Conservation (phyloP, 2,888 invertebrate species). For the Molorchus minor region DNA sequence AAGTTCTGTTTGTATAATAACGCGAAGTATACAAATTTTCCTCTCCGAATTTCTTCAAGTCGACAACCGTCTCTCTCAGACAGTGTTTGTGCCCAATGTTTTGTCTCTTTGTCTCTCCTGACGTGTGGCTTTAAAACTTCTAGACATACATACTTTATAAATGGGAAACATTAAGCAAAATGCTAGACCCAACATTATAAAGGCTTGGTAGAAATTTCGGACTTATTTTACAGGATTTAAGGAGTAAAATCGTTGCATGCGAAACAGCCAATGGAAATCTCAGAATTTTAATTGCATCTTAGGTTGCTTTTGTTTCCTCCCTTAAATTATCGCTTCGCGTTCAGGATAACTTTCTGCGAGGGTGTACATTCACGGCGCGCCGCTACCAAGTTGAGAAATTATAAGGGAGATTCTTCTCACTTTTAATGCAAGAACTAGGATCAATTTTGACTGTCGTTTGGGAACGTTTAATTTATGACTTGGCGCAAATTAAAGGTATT, state of each 20-base stretch:
- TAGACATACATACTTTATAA: conserved; percentile 54
- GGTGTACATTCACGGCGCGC: conserved; percentile 32
- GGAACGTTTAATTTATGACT: not conserved
- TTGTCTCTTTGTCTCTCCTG: conserved; percentile 38
- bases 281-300: conserved; percentile 64
- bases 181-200: conserved; percentile 53
- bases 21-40: conserved; percentile 55
- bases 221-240: conserved; percentile 51
- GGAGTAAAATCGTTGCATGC: conserved; percentile 44
- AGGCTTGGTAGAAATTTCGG: conserved; percentile 46
- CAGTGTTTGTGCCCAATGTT: not conserved
- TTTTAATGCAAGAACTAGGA: conserved; percentile 17
- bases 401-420: conserved; percentile 28
- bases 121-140: conserved; percentile 47
- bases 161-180: conserved; percentile 59
- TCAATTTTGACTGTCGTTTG: conserved; percentile 13
- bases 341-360: conserved; percentile 41
- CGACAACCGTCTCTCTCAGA: conserved; percentile 45
- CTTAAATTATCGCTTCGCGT: conserved; percentile 57
- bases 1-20: conserved; percentile 58
- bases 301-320: conserved; percentile 63
- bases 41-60: conserved; percentile 51
- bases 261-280: conserved; percentile 61
- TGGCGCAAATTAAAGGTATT: not conserved
- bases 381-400: conserved; percentile 21